Percentiles rank a stretch among this genome's conserved stretches.
phyloP scores from a whole-genome alignment of 2,797 vertebrate species.

The Tympanoctomys barrerae region DNA sequence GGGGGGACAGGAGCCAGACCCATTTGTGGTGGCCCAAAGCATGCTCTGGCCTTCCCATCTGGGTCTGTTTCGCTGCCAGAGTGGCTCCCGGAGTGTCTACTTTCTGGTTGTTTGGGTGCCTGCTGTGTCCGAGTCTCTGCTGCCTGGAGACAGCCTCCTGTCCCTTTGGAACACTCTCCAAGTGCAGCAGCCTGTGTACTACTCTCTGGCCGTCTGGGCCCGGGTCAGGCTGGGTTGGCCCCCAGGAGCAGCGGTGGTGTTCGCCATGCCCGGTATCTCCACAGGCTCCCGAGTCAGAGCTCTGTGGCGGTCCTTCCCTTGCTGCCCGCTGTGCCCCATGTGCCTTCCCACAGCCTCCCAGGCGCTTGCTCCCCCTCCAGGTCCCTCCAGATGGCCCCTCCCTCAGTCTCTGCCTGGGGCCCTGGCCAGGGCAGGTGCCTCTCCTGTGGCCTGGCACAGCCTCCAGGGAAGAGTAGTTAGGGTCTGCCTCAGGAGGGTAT shows the following conservation, averaged over 20 bases:
- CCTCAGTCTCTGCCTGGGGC: background rate
- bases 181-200: background rate
- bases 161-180: background rate
- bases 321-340: background rate
- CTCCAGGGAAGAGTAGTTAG: background rate
- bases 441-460: background rate
- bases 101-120: background rate
- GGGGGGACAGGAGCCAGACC: background rate
- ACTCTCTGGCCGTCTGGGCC: background rate
- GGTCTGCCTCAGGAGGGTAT: background rate
- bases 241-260: background rate
- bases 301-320: background rate
- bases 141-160: background rate
- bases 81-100: background rate
- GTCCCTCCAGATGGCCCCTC: background rate
- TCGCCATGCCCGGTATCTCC: fast-evolving
- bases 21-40: background rate
- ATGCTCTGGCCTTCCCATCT: background rate
- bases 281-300: no score
- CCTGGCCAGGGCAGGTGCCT: background rate
- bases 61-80: no score
- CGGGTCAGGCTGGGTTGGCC: background rate
- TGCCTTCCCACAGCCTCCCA: background rate
- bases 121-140: background rate
- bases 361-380: background rate